Percentiles rank a stretch among this genome's conserved stretches.
These are phyloP conservation scores for Meriones psammophilus DNA, from an alignment of 2,797 vertebrate genomes.

Conservation along the genomic window DNA sequence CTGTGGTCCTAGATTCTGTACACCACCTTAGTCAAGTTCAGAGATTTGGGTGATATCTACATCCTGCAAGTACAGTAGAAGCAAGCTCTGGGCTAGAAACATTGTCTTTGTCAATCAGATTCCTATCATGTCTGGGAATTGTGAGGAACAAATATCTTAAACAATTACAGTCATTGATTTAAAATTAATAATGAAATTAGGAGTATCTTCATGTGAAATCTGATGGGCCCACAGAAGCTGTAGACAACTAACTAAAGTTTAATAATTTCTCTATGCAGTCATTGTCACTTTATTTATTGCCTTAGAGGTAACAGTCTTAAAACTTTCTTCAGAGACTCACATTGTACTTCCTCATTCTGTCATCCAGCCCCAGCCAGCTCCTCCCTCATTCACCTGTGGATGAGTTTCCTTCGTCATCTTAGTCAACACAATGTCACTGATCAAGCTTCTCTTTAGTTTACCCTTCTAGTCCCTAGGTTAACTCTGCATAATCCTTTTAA, in stretches of 20 bases:
- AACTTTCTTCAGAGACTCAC: not conserved
- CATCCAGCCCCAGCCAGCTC: not conserved
- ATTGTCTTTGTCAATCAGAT: not conserved
- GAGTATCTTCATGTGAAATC: constrained; percentile 3
- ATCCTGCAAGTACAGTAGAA: not conserved
- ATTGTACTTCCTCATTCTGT: not conserved
- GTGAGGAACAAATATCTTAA: constrained; percentile 11
- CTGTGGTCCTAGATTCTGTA: not conserved
- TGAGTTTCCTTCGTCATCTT: not conserved
- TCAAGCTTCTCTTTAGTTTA: not conserved
- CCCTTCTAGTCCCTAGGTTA: not conserved
- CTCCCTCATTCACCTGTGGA: not conserved
- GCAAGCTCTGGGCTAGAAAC: not conserved
- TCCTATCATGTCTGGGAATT: not conserved
- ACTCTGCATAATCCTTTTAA: not conserved
- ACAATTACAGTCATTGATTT: constrained; percentile 5
- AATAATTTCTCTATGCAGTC: not conserved
- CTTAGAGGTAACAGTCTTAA: not conserved
- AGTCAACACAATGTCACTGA: not conserved
- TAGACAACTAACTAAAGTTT: not conserved
- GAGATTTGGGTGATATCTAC: not conserved
- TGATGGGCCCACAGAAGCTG: not conserved
- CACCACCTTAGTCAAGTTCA: not conserved
- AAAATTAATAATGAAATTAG: constrained; percentile 50
- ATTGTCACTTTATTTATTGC: constrained; percentile 30